Base-by-base conservation (phyloP, 2,888 invertebrate species). In the Lycophotia porphyrea region DNA sequence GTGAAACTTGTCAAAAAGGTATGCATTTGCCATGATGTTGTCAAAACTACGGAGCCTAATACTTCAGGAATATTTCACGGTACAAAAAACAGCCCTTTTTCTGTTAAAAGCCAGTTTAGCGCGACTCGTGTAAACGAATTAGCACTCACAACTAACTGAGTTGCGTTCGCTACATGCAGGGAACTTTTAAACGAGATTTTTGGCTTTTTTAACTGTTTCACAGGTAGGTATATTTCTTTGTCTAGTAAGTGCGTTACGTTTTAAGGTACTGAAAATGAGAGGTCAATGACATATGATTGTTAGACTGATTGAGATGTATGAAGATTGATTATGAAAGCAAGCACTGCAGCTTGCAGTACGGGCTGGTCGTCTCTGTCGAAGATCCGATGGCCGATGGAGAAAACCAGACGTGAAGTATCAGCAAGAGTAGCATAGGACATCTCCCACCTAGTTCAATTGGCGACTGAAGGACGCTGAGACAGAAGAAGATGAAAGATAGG, bases 121-220 rank as follows among this genome's bases (percentile, higher is more conserved):
- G 8, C 1, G 24, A 34, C 7, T 27, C 39, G 24, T 64, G 39
- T 80, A 34, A 27, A 42, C 24, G 27, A 64, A 77, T 77, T 64
- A 58, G 47, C 39, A 64, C 44, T 44, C 44, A n/a, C 36, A 31
- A 31, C 15, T 52, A 49, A 34, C 71, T 47, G 44, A 31, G 44
- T 36, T 58, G 15, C 36, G n/a, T 55, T 79, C n/a, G 36, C 39
- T 47, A 63, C 5, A 24, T 39, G 31, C n/a, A 24, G 15, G 11
- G 21, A n/a, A 39, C 15, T 63, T 52, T 31, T 11, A 24, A 63
- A 34, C 9, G 1, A 42, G 21, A 7, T 24, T 69, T 49, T 24
- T 11, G 2, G 3, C 5, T 70, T 44, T 80, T 80, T 39, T 27
- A 36, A 27, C 3, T 21, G 21, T 36, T 49, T 31, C 15, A 27